Conservation (phyloP, 1,140 invertebrate species). For the Danaus plexippus region DNA sequence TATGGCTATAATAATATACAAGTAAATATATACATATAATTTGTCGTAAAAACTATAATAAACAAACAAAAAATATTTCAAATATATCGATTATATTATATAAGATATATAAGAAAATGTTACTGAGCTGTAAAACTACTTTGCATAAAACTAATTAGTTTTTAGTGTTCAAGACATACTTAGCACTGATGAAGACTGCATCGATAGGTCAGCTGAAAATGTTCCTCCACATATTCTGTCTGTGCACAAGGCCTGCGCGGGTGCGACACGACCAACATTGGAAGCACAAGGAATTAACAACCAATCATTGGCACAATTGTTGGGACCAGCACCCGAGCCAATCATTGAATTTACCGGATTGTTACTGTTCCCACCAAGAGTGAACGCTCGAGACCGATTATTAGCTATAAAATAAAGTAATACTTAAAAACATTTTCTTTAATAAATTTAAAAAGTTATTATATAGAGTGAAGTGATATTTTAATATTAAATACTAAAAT, state of each 20-base stretch:
- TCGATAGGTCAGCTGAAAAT: constrained; percentile 76
- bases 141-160: no score
- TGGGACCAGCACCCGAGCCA: constrained; percentile 73
- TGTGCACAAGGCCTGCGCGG: constrained; percentile 73
- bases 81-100: no score
- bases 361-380: constrained; percentile 81
- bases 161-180: constrained; percentile 68
- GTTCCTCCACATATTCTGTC: constrained; percentile 82
- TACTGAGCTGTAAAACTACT: no score
- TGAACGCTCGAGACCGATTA: constrained; percentile 78
- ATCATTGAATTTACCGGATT: constrained; percentile 77
- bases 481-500: no score
- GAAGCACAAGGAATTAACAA: constrained; percentile 82
- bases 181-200: constrained; percentile 74
- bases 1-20: no score
- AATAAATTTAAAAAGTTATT: no score
- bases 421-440: no score
- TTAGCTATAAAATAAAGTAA: constrained; percentile 60
- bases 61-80: no score
- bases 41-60: no score
- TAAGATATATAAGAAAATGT: no score
- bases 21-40: no score
- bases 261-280: constrained; percentile 74
- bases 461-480: no score
- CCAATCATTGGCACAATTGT: constrained; percentile 82